A percentile compares a stretch with the other conserved stretches of the same genome.
Conservation (phyloP, 2,888 invertebrate genomes). For the Drepanosiphum platanoidis region DNA sequence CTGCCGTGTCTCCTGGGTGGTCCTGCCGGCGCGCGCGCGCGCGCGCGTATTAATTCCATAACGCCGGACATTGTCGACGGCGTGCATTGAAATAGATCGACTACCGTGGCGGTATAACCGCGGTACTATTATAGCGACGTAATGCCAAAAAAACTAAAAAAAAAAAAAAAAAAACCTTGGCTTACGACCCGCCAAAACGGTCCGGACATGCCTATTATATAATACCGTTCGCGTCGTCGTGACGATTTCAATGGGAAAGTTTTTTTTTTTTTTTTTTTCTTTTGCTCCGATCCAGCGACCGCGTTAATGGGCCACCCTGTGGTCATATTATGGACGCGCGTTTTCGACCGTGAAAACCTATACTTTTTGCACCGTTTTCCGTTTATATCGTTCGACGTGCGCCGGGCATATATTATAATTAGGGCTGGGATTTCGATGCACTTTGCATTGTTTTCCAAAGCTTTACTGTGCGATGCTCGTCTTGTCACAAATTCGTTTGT, state of each 20-base stretch:
- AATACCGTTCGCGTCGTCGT: neutral
- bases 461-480: too few relatives aligned
- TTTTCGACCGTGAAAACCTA: neutral
- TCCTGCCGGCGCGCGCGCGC: neutral
- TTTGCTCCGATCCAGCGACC: neutral
- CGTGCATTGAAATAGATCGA: too few relatives aligned
- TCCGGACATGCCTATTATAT: neutral
- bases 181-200: too few relatives aligned
- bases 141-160: too few relatives aligned
- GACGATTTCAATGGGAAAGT: neutral
- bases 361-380: neutral
- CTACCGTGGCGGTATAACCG: neutral
- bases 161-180: too few relatives aligned
- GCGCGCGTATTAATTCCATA: constrained; percentile 40
- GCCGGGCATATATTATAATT: neutral
- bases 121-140: neutral
- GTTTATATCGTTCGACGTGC: neutral
- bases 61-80: constrained; percentile 6
- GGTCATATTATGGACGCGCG: neutral
- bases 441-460: too few relatives aligned
- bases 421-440: too few relatives aligned
- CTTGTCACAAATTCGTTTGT: too few relatives aligned
- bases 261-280: too few relatives aligned
- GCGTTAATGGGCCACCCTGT: neutral
- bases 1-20: constrained; percentile 1